Base-by-base conservation (phyloP, 2,888 invertebrate species). In the Aphodius granarius region DNA sequence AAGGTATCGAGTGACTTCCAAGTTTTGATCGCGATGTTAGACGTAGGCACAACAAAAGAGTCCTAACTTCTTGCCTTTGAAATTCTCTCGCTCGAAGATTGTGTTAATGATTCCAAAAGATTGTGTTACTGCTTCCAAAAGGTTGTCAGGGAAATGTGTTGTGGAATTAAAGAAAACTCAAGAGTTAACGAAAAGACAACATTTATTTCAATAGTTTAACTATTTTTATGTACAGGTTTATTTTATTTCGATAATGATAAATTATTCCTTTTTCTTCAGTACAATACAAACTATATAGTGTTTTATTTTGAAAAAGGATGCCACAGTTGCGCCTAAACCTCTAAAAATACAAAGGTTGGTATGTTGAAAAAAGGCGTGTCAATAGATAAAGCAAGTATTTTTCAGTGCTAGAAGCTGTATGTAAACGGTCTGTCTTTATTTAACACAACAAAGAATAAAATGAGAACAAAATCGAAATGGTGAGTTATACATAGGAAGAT, bases 131-230 rank as follows among this genome's bases (percentile, higher is more conserved):
- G 6, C 23, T 23, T 23, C 6, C 23, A 23, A 5, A 23, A 23
- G 23, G 6, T 23, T 23, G 6, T 23, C 6, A 5, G n/a, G 6
- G 6, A 43, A 43, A 43, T 43, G 3, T 3, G 43, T 6, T 13
- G 62, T 16, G 71, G 71, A 5, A 73, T 63, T 19, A 71, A 74
- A 73, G 68, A 63, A 19, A 68, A 63, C 15, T 70, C 65, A 63
- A 2, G 13, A 22, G 16, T 62, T 74, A 77, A 77, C 76, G 74
- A 84, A 83, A 83, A 81, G 84, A 84, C 84, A 83, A 84, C 84
- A 84, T 84, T 83, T 83, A 83, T 83, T 82, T 82, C 80, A 81
- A 79, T 83, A 68, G 68, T 81, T 80, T 83, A 84, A 83, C 83
- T 83, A 82, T 83, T 68, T 68, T 68, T 82, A 83, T 83, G 80